phyloP scores from a whole-genome alignment of 2,797 vertebrate species.

The Trachops cirrhosus region DNA sequence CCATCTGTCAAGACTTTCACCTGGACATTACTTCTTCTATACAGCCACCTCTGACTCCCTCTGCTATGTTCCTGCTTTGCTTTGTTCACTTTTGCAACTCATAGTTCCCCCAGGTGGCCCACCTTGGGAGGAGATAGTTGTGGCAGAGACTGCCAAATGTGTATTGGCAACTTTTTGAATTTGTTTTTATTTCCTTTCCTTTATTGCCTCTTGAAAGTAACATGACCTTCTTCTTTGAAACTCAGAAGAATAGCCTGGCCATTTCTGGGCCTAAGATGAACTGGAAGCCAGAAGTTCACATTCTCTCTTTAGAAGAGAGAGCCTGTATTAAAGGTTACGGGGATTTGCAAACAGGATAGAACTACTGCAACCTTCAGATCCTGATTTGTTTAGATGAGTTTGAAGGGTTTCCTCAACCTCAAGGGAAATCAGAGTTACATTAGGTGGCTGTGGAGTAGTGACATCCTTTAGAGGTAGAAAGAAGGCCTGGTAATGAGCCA shows the following conservation, averaged over 20 bases:
- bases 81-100: background rate
- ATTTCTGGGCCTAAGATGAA: constrained; percentile 29
- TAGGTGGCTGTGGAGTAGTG: background rate
- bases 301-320: background rate
- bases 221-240: constrained; percentile 30
- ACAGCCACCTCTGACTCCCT: background rate
- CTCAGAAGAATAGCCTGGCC: constrained; percentile 25
- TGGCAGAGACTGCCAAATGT: background rate
- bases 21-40: background rate
- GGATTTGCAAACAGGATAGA: background rate
- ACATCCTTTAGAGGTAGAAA: background rate
- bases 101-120: background rate
- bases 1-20: background rate
- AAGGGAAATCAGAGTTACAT: background rate
- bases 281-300: background rate
- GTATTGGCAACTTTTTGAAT: background rate
- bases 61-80: background rate
- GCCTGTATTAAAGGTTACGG: background rate
- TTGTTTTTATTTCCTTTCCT: constrained; percentile 39
- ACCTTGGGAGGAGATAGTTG: background rate
- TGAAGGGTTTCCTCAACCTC: background rate
- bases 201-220: constrained; percentile 40
- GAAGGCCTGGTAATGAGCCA: background rate
- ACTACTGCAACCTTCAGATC: background rate
- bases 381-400: background rate